These are phyloP conservation scores for Balaeniceps rex DNA, from an alignment of 2,113 vertebrate species.

Conservation along the genomic window DNA sequence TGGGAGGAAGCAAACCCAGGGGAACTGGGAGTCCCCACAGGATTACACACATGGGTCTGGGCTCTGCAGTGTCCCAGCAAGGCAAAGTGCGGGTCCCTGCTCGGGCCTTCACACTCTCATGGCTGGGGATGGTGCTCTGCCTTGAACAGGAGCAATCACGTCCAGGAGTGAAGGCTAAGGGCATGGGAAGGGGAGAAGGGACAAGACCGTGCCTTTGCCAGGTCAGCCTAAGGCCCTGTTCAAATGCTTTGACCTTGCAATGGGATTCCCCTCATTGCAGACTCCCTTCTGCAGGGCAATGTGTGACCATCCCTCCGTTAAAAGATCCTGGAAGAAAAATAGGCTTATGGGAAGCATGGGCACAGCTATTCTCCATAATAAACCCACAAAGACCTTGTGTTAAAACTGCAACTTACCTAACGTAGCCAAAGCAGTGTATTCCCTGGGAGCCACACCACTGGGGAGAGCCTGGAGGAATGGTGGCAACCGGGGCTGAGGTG, in stretches of 20 bases:
- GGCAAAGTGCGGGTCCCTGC: background rate
- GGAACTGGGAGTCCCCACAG: background rate
- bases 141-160: background rate
- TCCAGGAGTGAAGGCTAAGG: background rate
- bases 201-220: background rate
- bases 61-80: background rate
- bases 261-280: background rate
- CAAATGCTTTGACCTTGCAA: background rate
- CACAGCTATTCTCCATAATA: background rate
- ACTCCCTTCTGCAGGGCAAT: background rate
- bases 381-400: background rate
- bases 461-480: background rate
- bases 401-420: background rate
- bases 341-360: background rate
- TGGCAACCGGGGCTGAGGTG: background rate
- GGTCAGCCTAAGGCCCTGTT: background rate
- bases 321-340: background rate
- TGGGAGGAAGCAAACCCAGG: background rate
- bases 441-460: background rate
- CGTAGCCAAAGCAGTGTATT: background rate
- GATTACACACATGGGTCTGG: background rate
- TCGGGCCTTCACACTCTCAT: background rate
- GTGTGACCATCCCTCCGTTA: background rate
- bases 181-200: background rate
- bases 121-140: background rate